Evolutionary conservation across 2,888 invertebrate genomes (phyloP).

Genomic region (Lasiommata megera): DNA sequence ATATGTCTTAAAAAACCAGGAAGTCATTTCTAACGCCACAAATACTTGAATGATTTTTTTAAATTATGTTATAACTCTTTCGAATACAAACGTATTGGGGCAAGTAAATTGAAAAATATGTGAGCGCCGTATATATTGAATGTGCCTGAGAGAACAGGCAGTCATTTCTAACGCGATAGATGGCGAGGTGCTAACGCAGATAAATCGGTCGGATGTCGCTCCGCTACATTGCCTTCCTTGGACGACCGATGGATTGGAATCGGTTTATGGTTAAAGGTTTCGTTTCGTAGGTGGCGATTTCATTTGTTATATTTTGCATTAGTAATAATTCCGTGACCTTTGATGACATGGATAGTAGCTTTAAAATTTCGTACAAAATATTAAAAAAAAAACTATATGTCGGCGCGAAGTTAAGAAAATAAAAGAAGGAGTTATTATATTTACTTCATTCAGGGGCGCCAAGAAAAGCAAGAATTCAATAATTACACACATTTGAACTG

Average conservation of each 20-base stretch:
- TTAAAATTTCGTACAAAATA: background rate
- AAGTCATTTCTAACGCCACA: background rate
- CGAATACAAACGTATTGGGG: constrained; percentile 38
- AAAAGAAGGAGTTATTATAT: no score
- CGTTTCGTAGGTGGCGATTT: no score
- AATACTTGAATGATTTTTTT: constrained; percentile 5
- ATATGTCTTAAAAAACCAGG: background rate
- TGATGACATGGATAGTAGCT: background rate
- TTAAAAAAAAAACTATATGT: no score
- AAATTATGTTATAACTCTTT: constrained; percentile 38
- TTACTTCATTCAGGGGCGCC: no score
- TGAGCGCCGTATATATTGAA: constrained; percentile 66
- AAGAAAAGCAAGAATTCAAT: no score
- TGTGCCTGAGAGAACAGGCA: constrained; percentile 67
- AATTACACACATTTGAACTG: no score
- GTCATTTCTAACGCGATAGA: constrained; percentile 74
- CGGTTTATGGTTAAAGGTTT: constrained; percentile 74
- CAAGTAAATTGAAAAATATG: constrained; percentile 71
- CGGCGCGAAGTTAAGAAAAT: no score
- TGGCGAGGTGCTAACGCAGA: constrained; percentile 49
- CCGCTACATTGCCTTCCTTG: constrained; percentile 75
- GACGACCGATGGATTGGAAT: constrained; percentile 69
- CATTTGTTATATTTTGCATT: constrained; percentile 32
- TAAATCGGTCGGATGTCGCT: constrained; percentile 72
- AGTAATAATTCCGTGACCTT: constrained; percentile 22